These are phyloP conservation scores for Yponomeuta evonymella DNA, from an alignment of 2,888 invertebrate species.

Conservation along the genomic window DNA sequence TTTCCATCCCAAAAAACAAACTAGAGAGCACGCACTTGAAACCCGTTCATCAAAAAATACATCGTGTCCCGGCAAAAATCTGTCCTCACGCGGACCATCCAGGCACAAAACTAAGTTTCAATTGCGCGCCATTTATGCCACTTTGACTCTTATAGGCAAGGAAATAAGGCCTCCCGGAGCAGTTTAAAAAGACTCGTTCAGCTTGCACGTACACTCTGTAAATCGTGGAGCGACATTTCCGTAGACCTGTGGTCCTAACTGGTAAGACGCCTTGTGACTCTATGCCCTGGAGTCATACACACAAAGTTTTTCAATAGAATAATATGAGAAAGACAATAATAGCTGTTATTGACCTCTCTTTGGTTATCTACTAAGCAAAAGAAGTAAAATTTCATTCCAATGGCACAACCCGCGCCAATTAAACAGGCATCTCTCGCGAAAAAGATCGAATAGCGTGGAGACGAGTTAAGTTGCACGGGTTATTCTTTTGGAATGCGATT, in stretches of 20 bases:
- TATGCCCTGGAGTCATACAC: too few species aligned
- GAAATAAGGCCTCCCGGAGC: not conserved
- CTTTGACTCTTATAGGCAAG: not conserved
- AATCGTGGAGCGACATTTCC: constrained; percentile 12
- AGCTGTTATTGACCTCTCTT: too few species aligned
- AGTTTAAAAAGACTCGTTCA: not conserved
- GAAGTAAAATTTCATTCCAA: too few species aligned
- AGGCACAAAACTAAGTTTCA: not conserved
- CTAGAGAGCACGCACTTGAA: not conserved
- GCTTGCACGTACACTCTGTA: constrained; percentile 9
- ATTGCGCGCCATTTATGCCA: not conserved
- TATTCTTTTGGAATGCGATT: too few species aligned
- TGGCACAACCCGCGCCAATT: too few species aligned
- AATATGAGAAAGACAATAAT: too few species aligned
- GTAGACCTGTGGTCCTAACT: not conserved
- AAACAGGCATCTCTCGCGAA: too few species aligned
- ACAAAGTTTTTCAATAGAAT: too few species aligned
- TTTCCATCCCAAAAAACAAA: not conserved
- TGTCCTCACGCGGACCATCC: not conserved
- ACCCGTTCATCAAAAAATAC: constrained; percentile 10
- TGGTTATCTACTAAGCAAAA: too few species aligned
- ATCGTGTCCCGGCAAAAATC: constrained; percentile 7
- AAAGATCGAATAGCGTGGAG: too few species aligned
- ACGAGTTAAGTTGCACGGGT: too few species aligned
- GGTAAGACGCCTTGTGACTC: not conserved